phyloP scores from a whole-genome alignment of 1,140 invertebrate species.

The Lepidurus apus region DNA sequence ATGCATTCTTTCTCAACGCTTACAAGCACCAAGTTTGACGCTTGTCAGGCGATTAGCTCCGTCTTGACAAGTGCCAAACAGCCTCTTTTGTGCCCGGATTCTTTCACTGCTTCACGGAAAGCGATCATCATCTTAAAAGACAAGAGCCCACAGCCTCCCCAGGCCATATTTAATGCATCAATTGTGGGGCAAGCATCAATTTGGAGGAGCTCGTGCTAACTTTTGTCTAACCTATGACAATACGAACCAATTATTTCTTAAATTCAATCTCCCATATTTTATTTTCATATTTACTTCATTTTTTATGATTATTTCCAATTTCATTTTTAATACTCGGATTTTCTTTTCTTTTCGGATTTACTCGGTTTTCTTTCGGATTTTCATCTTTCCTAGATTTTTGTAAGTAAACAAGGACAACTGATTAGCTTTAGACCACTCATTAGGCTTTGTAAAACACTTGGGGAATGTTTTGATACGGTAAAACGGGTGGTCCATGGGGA shows the following conservation, averaged over 20 bases:
- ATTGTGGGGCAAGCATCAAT: neutral
- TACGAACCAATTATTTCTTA: neutral
- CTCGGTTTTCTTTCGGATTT: too few species aligned
- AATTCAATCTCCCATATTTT: neutral
- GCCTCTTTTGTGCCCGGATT: constrained; percentile 14
- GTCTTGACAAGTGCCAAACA: constrained; percentile 15
- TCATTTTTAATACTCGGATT: neutral
- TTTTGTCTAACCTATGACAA: neutral
- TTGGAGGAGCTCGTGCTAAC: neutral
- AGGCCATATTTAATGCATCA: constrained; percentile 7
- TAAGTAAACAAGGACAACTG: neutral
- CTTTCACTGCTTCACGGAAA: neutral
- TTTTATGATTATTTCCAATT: neutral
- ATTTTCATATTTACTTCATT: neutral
- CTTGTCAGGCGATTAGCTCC: constrained; percentile 16
- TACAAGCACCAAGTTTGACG: constrained; percentile 21
- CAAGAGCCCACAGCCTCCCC: neutral
- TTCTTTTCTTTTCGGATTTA: too few species aligned
- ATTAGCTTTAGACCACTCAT: neutral
- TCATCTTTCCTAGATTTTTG: too few species aligned
- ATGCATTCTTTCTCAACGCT: constrained; percentile 19
- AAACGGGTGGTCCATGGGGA: neutral
- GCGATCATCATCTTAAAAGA: neutral
- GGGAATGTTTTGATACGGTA: neutral
- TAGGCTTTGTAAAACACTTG: neutral